Evolutionary conservation across 1,140 invertebrate species (phyloP).

Genomic region (Heliothis subflexa): DNA sequence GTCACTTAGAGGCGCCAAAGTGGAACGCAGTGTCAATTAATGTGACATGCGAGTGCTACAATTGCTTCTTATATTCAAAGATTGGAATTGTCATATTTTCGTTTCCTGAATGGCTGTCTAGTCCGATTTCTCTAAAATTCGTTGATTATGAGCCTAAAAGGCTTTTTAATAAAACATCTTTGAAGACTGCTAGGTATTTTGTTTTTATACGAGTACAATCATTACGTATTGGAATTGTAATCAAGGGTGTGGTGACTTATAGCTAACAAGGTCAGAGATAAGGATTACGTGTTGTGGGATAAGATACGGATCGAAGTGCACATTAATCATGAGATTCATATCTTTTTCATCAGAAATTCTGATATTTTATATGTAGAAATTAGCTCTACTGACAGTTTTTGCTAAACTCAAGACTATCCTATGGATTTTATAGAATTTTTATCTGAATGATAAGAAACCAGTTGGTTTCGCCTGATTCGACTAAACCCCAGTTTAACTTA

Average conservation of each 20-base stretch:
- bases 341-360: neutral
- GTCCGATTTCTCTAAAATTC: too few relatives aligned
- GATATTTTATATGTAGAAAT: neutral
- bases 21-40: conserved; percentile 26
- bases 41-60: conserved; percentile 5
- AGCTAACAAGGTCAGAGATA: conserved; percentile 5
- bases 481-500: too few relatives aligned
- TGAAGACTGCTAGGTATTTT: neutral
- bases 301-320: conserved; percentile 30
- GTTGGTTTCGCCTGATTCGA: too few relatives aligned
- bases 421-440: too few relatives aligned
- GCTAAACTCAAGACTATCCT: too few relatives aligned
- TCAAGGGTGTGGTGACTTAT: neutral
- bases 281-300: conserved; percentile 1
- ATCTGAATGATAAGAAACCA: too few relatives aligned
- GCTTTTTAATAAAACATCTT: too few relatives aligned
- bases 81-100: neutral
- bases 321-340: conserved; percentile 8
- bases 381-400: neutral
- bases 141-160: too few relatives aligned
- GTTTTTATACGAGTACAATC: neutral
- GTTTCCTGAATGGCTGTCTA: neutral
- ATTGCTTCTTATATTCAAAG: neutral
- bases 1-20: conserved; percentile 12
- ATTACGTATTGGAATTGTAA: neutral